These are phyloP conservation scores for Tympanoctomys barrerae DNA, from an alignment of 2,797 vertebrate genomes.

Conservation along the genomic window DNA sequence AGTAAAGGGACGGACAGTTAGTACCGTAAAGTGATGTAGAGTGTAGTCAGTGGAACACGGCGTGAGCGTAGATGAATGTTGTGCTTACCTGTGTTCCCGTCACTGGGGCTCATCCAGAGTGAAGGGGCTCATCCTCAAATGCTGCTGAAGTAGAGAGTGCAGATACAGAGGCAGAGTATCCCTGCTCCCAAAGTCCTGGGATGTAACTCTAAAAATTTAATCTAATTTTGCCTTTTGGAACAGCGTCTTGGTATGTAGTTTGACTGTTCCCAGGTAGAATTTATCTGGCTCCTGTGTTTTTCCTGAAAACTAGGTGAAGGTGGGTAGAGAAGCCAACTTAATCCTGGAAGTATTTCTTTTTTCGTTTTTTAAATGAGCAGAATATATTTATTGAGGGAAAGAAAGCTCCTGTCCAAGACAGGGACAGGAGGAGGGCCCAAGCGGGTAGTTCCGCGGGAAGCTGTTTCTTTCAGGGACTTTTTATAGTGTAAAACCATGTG, in stretches of 20 bases:
- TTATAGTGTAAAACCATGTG: too few relatives aligned
- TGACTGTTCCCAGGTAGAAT: neutral
- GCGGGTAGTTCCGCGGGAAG: too few relatives aligned
- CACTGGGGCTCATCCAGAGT: conserved; percentile 26
- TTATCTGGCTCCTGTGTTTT: neutral
- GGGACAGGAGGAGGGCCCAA: too few relatives aligned
- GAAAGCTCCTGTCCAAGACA: too few relatives aligned
- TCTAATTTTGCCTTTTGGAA: neutral
- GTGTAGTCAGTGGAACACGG: neutral
- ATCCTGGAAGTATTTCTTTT: neutral
- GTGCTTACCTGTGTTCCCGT: neutral
- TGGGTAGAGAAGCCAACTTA: conserved; percentile 23
- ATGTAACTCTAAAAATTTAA: neutral
- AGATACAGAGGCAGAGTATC: conserved; percentile 7
- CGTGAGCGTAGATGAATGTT: neutral
- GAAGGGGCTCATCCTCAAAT: neutral
- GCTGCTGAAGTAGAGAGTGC: conserved; percentile 9
- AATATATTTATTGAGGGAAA: too few relatives aligned
- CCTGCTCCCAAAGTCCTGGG: neutral
- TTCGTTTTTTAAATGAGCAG: too few relatives aligned
- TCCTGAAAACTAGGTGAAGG: neutral
- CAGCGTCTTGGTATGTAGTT: neutral
- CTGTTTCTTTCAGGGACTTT: too few relatives aligned
- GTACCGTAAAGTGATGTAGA: neutral
- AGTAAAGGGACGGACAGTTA: neutral